Base-by-base conservation (phyloP, 2,797 vertebrate species). In the Neosilurus hyrtlii region DNA sequence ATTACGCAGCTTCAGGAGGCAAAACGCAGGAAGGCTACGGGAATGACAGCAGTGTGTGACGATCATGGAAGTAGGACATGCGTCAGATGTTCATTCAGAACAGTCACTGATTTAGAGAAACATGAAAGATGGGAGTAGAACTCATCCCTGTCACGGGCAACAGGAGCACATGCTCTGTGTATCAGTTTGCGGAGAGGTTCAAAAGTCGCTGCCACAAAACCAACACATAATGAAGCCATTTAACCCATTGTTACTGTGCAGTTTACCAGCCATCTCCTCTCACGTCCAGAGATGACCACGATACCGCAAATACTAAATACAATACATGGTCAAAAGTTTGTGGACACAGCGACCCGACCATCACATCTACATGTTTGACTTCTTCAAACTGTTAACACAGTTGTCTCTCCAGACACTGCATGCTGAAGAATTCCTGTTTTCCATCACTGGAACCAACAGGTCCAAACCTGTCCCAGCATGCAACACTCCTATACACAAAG, bases 41-140 rank as follows among this genome's bases (percentile, higher is more conserved):
- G 68, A 63, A 76, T 68, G 56, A 77, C 82, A 71, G 82, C 72
- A 16, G 65, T 1, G 35, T 18, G 24, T 84, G 85, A 86, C 73
- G 79, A 79, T 35, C 79, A 3, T 35, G 26, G 56, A 8, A 51
- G 35, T n/a, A n/a, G 37, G 1, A 16, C 49, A 56, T 68, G 72
- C 83, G 78, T 84, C 78, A 80, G 71, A 76, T 72, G 26, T 37
- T 56, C 24, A 24, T 26, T 62, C 49, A 54, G 62, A 26, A 3
- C n/a, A 70, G 35, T 9, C 16, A 4, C 0, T 67, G 79, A 70
- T 1, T 30, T 3, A 49, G 20, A 70, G 54, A 61, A 57, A 37
- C 30, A 37, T 57, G 30, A 24, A 56, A 37, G 51, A 35, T 18
- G 22, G n/a, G 37, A 49, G n/a, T 0, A 26, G 9, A 2, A 49